phyloP scores from a whole-genome alignment of 2,888 invertebrate genomes.

The Thereva unica region DNA sequence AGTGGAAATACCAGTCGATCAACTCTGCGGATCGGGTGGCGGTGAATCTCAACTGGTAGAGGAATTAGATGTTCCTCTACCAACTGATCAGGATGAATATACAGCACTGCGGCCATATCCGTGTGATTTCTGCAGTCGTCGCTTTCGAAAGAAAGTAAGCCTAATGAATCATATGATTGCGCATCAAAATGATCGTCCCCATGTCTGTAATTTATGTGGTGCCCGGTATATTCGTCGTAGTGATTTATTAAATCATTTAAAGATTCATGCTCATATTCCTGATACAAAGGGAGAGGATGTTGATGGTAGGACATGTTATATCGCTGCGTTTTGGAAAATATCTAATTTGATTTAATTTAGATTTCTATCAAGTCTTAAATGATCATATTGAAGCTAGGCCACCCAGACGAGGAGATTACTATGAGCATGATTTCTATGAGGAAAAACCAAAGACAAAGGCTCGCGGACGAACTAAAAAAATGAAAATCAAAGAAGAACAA shows the following conservation, averaged over 20 bases:
- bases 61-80: constrained; percentile 75
- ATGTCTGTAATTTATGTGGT: constrained; percentile 81
- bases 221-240: constrained; percentile 77
- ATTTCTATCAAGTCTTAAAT: constrained; percentile 37
- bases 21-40: constrained; percentile 59
- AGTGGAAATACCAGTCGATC: constrained; percentile 70
- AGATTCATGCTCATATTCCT: constrained; percentile 78
- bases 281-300: constrained; percentile 59
- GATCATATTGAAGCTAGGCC: constrained; percentile 36
- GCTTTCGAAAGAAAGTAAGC: constrained; percentile 82
- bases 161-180: constrained; percentile 87
- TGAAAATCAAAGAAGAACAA: constrained; percentile 38
- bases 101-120: constrained; percentile 73
- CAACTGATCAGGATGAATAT: constrained; percentile 79
- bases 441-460: constrained; percentile 35
- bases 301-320: constrained; percentile 46
- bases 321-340: not conserved
- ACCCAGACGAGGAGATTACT: constrained; percentile 49
- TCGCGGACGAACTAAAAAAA: constrained; percentile 42
- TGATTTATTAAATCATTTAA: constrained; percentile 81
- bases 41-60: constrained; percentile 62
- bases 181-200: constrained; percentile 81
- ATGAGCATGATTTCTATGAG: constrained; percentile 47
- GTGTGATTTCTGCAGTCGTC: constrained; percentile 82
- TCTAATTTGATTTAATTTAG: constrained; percentile 8